A percentile compares a stretch with the other conserved stretches of the same genome.
Conservation (phyloP, 2,113 vertebrate species). For the Ciconia boyciana region DNA sequence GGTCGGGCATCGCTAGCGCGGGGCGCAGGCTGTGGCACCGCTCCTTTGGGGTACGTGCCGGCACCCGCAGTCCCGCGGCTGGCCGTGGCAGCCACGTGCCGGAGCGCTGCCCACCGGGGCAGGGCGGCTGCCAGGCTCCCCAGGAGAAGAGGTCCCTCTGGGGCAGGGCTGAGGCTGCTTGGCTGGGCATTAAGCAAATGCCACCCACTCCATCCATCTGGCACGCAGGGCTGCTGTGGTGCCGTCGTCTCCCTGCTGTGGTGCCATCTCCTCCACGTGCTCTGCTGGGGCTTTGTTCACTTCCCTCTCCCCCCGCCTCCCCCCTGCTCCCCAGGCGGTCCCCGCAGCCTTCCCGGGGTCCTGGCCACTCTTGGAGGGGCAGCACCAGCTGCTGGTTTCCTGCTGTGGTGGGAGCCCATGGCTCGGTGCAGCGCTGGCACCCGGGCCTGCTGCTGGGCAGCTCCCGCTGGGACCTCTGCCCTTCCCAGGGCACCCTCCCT, state of each 20-base stretch:
- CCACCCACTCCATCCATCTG: rapidly evolving
- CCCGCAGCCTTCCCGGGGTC: not conserved
- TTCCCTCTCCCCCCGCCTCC: too few species aligned
- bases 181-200: rapidly evolving
- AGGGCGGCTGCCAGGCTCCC: not conserved
- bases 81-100: rapidly evolving
- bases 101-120: not conserved
- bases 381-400: not conserved
- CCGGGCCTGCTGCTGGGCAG: not conserved
- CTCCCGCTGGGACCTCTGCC: not conserved
- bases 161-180: not conserved
- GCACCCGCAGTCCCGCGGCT: rapidly evolving
- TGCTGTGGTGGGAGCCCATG: rapidly evolving
- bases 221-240: not conserved
- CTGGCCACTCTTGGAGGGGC: not conserved
- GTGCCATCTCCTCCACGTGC: not conserved
- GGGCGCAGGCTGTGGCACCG: not conserved
- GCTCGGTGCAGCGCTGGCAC: not conserved
- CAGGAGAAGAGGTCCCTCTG: not conserved
- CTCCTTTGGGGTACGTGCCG: rapidly evolving
- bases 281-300: not conserved
- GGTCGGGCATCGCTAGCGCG: too few species aligned
- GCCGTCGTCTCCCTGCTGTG: too few species aligned
- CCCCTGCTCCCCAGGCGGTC: not conserved
- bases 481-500: not conserved